Base-by-base conservation (phyloP, 2,888 invertebrate genomes). In the Lasius platythorax region DNA sequence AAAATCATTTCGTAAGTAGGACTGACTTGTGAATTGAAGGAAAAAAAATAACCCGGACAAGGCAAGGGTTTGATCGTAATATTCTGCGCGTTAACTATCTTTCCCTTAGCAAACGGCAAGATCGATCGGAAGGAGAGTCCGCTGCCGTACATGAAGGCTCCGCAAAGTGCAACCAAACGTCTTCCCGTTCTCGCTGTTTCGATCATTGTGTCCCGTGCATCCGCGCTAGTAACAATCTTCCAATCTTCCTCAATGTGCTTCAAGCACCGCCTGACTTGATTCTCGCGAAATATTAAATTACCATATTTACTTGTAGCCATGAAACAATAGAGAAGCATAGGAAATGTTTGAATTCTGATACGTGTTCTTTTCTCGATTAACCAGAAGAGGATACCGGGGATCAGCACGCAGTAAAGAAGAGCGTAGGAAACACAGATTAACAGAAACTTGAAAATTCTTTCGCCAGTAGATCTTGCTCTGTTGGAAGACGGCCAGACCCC, bases 241-340 rank as follows among this genome's bases (percentile, higher is more conserved):
- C 92, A 93, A 68, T 93, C 93, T 6, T 81, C 40, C 33, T 90
- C 88, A 15, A 93, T 89, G 33, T 86, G 86, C 1, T 89, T 74
- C 4, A 93, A 56, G 74, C 93, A 93, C 0, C 82, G 30, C 23
- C 76, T 84, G 40, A 93, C 90, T 0, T 90, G 76, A 0, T 81
- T 58, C 11, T 87, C 85, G 68, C 88, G 90, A 5, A 53, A 23
- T 0, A 91, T 78, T 6, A 93, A 75, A 15, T 90, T 89, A 9
- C 68, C 72, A 37, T 91, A 93, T 83, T 93, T 93, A 15, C 78
- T 50, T 5, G 91, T 79, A 0, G 90, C 89, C 92, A 93, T 93
- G 0, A 91, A 18, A 23, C 89, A 88, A 73, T 91, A 93, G 43
- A 88, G 90, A 37, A 92, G 63, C 0, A 93, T 91, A 2, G 92